phyloP scores from a whole-genome alignment of 2,888 invertebrate species.

The Mythimna loreyi region DNA sequence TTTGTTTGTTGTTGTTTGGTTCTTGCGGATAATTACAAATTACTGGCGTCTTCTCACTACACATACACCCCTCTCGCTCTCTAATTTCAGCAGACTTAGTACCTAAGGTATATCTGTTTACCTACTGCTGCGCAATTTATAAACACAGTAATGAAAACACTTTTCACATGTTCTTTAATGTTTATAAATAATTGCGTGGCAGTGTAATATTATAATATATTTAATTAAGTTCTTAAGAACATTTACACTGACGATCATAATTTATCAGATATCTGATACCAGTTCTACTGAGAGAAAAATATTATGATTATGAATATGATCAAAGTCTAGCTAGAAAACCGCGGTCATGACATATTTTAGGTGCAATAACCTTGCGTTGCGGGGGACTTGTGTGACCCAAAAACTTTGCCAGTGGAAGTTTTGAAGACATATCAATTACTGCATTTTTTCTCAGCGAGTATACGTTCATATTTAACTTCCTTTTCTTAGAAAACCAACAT shows the following conservation, averaged over 20 bases:
- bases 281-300: conserved; percentile 5
- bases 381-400: conserved; percentile 14
- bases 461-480: neutral
- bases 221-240: too few relatives aligned
- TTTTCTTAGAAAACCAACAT: neutral
- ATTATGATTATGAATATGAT: neutral
- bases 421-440: conserved; percentile 1
- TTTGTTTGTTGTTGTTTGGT: neutral
- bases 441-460: too few relatives aligned
- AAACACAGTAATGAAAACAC: too few relatives aligned
- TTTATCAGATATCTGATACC: too few relatives aligned
- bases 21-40: too few relatives aligned
- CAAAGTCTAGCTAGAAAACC: conserved; percentile 7
- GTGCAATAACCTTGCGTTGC: conserved; percentile 42
- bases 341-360: conserved; percentile 35
- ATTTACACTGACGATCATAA: neutral
- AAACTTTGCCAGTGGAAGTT: conserved; percentile 6
- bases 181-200: too few relatives aligned
- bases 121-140: too few relatives aligned
- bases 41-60: neutral
- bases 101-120: neutral
- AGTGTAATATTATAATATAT: neutral
- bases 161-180: too few relatives aligned
- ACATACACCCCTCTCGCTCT: too few relatives aligned
- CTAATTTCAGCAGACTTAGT: neutral